Evolutionary conservation across 2,113 vertebrate species (phyloP), one percentile per base, ranked within the genome.

Genomic region (Gnathonemus longibarbis): DNA sequence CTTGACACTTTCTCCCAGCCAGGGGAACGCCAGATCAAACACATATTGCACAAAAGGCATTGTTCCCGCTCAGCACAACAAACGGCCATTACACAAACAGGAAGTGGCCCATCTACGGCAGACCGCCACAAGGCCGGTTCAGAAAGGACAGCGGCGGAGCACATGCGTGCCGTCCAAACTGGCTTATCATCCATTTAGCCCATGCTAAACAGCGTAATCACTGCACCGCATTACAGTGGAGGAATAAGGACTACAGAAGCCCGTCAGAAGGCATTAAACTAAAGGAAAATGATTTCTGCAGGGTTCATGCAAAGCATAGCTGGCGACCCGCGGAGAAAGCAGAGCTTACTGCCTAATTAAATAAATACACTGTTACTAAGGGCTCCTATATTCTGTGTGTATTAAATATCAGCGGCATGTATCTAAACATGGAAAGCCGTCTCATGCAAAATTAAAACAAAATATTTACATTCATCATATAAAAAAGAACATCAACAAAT

Each of bases 161-260:
- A 94, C 95, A 94, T 93, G 92, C 92, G 94, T 93, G 91, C 90
- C 89, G 85, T 91, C 90, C 90, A 90, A 91, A 94, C 94, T 91
- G 94, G 91, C 92, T 92, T 93, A 93, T 95, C 94, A 94, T 94
- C 91, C 93, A 94, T 95, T 95, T 95, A 91, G 91, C 91, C 91
- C 92, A 93, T 93, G 94, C 93, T 90, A 89, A 93, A 91, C 83
- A 80, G 89, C 89, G 87, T 91, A 93, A 94, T 93, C 92, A 27
- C 50, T 87, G 31, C 50, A 7, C 53, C 5, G 31, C 21, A 84
- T 58, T 84, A 58, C 77, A 91, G 90, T 90, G 90, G 92, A 53
- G 66, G 93, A 94, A 94, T 94, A 93, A 92, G 93, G 92, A 94
- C 91, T 91, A 94, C 91, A 52, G 89, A 92, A 92, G 91, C 91